Evolutionary conservation across 2,113 vertebrate species (phyloP).

Genomic region (Thymallus thymallus): DNA sequence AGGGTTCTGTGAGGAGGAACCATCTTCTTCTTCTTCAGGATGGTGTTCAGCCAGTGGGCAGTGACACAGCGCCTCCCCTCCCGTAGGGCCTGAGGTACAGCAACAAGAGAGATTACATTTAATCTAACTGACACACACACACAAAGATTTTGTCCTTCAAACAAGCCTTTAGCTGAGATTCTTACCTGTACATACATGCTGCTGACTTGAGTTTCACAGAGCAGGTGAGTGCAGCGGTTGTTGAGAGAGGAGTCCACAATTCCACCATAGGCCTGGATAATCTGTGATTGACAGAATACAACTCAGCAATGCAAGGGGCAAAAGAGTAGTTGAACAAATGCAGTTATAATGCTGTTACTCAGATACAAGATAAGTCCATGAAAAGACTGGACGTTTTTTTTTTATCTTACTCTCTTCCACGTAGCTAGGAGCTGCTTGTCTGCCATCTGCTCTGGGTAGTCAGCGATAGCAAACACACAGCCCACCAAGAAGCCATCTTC

Average conservation of each 20-base stretch:
- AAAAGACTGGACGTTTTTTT: too few species aligned
- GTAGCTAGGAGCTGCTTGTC: slow-evolving; percentile 93
- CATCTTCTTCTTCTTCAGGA: slow-evolving; percentile 92
- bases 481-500: slow-evolving; percentile 89
- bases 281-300: slow-evolving; percentile 66
- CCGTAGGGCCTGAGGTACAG: slow-evolving; percentile 78
- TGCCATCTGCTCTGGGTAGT: slow-evolving; percentile 97
- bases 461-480: slow-evolving; percentile 93
- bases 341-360: background rate
- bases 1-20: slow-evolving; percentile 88
- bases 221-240: slow-evolving; percentile 89
- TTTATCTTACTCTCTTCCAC: slow-evolving; percentile 97
- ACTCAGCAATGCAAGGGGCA: background rate
- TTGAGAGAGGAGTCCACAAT: slow-evolving; percentile 85
- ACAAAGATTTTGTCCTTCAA: background rate
- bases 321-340: too few species aligned
- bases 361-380: background rate
- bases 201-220: slow-evolving; percentile 98
- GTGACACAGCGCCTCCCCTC: slow-evolving; percentile 95
- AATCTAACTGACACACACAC: background rate
- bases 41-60: slow-evolving; percentile 91
- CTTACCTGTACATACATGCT: slow-evolving; percentile 93
- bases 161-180: background rate
- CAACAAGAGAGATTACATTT: background rate
- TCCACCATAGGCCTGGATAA: slow-evolving; percentile 92